A percentile compares a stretch with the other conserved stretches of the same genome.
These are phyloP conservation scores for Cacatua alba DNA, from an alignment of 2,113 vertebrate genomes.

Conservation along the genomic window DNA sequence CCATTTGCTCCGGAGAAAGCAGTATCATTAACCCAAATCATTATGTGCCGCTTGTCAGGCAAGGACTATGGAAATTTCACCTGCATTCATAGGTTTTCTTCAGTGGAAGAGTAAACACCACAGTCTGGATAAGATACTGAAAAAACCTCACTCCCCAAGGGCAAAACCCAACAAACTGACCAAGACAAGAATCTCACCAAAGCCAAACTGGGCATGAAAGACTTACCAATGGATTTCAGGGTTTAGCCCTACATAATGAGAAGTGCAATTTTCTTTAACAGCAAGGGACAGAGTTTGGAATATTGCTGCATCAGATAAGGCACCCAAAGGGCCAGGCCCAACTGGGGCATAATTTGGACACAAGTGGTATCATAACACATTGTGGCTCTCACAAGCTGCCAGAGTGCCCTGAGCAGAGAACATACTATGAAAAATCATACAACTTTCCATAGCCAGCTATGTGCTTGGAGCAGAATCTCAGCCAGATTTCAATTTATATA, in stretches of 20 bases:
- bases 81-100: background rate
- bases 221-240: background rate
- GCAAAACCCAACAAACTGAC: background rate
- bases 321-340: background rate
- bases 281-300: background rate
- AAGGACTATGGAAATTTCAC: slow-evolving; percentile 36
- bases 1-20: slow-evolving; percentile 49
- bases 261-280: background rate
- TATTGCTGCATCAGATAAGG: background rate
- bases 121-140: background rate
- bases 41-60: slow-evolving; percentile 37
- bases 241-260: background rate
- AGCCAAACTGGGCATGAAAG: background rate
- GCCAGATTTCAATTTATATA: background rate
- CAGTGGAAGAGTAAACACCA: background rate
- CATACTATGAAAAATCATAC: background rate
- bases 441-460: background rate
- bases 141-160: background rate
- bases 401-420: background rate
- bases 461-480: background rate
- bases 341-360: background rate
- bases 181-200: background rate
- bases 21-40: slow-evolving; percentile 65
- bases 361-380: background rate
- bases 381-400: accelerated